Base-by-base conservation (phyloP, 1,140 invertebrate genomes). In the Bombyx mori region DNA sequence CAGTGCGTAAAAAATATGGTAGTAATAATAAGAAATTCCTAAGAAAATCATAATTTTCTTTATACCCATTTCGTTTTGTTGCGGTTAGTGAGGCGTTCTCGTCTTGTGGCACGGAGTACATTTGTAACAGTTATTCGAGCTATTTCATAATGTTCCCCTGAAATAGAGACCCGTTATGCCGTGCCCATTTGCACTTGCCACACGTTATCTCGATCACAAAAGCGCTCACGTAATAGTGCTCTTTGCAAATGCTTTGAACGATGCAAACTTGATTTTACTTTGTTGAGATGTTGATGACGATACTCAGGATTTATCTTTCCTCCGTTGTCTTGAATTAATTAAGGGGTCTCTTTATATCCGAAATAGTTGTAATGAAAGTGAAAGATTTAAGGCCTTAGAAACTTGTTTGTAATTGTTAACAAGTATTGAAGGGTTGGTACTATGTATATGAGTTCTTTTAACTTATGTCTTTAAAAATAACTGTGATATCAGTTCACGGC, bases 131-230 rank as follows among this genome's bases (percentile, higher is more conserved):
- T 57, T 63, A 59, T 52, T 47, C 47, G 51, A 59, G 54, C 54
- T 56, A 62, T 63, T 63, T 63, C 66, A 68, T 75, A 71, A 75
- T 74, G 61, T 56, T 61, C 62, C 60, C 64, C 60, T 73, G 66
- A 69, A 75, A 68, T 60, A 60, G 53, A 72, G 66, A 69, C 67
- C 79, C 78, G 82, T 80, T 82, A 82, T 70, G 63, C 67, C 70
- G 69, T 79, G 74, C 68, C 68, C 69, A 80, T 83, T 79, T 79
- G 72, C 76, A 75, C 62, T 68, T 66, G 63, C 58, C 65, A 61
- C 64, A 73, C 74, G 77, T 79, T 75, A 73, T 73, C 71, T 75
- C 66, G 61, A 79, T 79, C 74, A 71, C 72, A 63, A 61, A 72
- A 63, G 62, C 72, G 71, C 74, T 75, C 66, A 65, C 73, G 65